A percentile compares a stretch with the other conserved stretches of the same genome.
These are phyloP conservation scores for Pristionchus pacificus DNA, from an alignment of 1,140 invertebrate species.

Conservation along the genomic window DNA sequence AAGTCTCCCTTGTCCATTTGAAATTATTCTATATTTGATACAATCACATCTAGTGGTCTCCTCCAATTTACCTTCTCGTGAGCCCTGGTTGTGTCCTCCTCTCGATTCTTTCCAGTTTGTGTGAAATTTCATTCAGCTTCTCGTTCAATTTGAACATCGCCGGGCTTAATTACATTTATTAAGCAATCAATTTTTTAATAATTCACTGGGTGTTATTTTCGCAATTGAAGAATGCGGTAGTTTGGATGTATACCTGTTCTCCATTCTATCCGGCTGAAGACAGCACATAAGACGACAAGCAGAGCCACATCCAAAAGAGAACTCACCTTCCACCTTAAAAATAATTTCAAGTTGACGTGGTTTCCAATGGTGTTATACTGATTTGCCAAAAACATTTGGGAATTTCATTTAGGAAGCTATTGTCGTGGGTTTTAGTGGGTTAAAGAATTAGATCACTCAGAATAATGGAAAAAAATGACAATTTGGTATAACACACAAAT, in stretches of 20 bases:
- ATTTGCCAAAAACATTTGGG: too few relatives aligned
- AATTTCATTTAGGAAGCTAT: background rate
- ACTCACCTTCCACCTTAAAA: conserved; percentile 37
- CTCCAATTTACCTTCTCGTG: conserved; percentile 7
- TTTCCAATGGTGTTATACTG: too few relatives aligned
- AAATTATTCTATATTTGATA: background rate
- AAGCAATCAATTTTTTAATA: too few relatives aligned
- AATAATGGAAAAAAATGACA: too few relatives aligned
- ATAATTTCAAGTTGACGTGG: too few relatives aligned
- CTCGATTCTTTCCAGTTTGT: conserved; percentile 42
- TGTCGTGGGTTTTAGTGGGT: too few relatives aligned
- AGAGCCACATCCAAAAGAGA: conserved; percentile 50
- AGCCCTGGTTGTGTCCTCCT: conserved; percentile 29
- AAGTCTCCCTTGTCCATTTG: background rate
- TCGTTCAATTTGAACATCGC: conserved; percentile 45
- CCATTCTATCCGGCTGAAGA: conserved; percentile 39
- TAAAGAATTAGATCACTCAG: too few relatives aligned
- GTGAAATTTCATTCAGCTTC: conserved; percentile 44
- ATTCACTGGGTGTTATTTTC: too few relatives aligned
- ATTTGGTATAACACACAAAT: too few relatives aligned
- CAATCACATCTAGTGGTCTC: background rate
- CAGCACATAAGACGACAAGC: conserved; percentile 49
- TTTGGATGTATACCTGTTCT: too few relatives aligned
- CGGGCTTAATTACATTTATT: too few relatives aligned
- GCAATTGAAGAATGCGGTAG: too few relatives aligned